phyloP scores from a whole-genome alignment of 1,140 invertebrate species.

The Triops cancriformis region DNA sequence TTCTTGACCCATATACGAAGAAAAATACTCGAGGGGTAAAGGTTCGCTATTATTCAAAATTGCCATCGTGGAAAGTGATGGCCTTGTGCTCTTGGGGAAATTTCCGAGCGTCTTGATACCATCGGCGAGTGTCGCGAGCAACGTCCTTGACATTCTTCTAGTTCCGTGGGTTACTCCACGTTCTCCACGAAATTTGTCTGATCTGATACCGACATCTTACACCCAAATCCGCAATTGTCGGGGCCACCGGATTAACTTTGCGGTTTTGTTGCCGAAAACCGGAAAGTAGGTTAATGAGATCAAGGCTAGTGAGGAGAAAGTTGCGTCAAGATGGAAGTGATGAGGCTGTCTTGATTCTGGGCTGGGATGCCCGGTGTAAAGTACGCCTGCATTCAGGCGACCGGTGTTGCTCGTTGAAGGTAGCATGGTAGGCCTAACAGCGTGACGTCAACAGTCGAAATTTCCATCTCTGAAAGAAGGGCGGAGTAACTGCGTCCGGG shows the following conservation, averaged over 20 bases:
- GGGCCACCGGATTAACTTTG: background rate
- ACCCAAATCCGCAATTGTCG: background rate
- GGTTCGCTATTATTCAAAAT: background rate
- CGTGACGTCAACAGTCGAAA: background rate
- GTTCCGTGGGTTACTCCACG: background rate
- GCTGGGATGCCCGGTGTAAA: background rate
- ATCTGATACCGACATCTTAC: background rate
- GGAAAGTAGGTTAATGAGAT: background rate
- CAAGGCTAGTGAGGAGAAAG: background rate
- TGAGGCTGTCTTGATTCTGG: background rate
- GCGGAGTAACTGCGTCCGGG: background rate
- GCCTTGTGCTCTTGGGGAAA: constrained; percentile 8
- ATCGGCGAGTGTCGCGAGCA: background rate
- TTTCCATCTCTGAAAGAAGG: background rate
- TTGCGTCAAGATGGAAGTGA: background rate
- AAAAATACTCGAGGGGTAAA: background rate
- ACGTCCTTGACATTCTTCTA: background rate
- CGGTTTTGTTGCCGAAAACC: background rate
- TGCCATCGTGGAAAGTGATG: background rate
- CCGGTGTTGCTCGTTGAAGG: too few relatives aligned
- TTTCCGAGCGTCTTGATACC: background rate
- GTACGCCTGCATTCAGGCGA: too few relatives aligned
- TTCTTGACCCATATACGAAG: background rate
- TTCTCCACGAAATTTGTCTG: background rate
- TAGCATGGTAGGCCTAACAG: background rate